Conservation (phyloP, 2,797 vertebrate species). For the Artibeus lituratus region DNA sequence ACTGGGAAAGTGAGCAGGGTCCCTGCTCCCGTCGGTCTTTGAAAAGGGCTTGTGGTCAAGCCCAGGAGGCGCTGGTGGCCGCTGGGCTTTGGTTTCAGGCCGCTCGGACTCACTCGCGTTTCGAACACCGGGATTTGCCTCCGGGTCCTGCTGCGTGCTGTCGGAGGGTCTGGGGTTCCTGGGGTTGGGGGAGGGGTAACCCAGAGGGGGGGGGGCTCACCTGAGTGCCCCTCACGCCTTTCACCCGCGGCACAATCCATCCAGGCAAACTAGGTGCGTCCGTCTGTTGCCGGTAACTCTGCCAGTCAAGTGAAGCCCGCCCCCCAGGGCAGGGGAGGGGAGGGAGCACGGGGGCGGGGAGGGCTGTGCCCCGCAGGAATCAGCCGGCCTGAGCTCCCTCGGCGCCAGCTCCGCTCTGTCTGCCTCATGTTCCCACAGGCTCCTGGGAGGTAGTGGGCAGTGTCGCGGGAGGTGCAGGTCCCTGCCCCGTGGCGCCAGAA, state of each 20-base stretch:
- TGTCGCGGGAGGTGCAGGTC: neutral
- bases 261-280: conserved; percentile 29
- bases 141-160: neutral
- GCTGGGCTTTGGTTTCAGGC: neutral
- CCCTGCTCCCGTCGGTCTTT: neutral
- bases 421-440: neutral
- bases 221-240: neutral
- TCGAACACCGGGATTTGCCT: neutral
- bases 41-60: neutral
- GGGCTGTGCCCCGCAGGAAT: conserved; percentile 53
- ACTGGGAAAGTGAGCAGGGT: neutral
- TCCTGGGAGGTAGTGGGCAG: neutral
- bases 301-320: conserved; percentile 54
- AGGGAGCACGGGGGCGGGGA: conserved; percentile 9
- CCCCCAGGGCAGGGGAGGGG: conserved; percentile 54
- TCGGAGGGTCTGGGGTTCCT: neutral
- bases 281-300: conserved; percentile 3
- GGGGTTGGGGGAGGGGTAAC: neutral
- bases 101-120: neutral
- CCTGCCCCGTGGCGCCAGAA: neutral
- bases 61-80: neutral
- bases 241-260: neutral
- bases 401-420: neutral
- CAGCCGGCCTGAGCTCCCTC: neutral
- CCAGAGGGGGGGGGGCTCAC: neutral